These are phyloP conservation scores for Hedya salicella DNA, from an alignment of 2,888 invertebrate species.

Conservation along the genomic window DNA sequence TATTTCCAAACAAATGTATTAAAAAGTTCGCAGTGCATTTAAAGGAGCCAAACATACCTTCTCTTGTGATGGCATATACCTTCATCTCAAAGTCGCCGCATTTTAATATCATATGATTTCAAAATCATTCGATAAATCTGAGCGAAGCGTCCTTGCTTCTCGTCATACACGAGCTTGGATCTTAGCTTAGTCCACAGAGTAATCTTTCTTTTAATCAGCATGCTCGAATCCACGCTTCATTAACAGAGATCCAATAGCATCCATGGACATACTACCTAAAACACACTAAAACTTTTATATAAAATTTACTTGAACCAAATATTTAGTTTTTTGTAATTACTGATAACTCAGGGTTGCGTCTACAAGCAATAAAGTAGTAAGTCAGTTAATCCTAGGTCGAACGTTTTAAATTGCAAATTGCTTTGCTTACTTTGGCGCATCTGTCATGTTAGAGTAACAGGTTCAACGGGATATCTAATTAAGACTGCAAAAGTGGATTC, in stretches of 20 bases:
- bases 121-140: background rate
- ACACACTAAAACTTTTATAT: conserved; percentile 9
- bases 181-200: conserved; percentile 27
- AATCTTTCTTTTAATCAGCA: conserved; percentile 36
- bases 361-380: no score
- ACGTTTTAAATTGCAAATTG: no score
- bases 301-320: no score
- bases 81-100: conserved; percentile 33
- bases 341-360: no score
- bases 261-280: conserved; percentile 23
- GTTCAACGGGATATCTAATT: no score
- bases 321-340: no score
- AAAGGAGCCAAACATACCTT: conserved; percentile 35
- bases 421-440: no score
- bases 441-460: no score
- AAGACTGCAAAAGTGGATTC: no score
- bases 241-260: conserved; percentile 3
- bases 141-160: conserved; percentile 4
- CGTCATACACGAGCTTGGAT: conserved; percentile 19
- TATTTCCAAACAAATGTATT: background rate
- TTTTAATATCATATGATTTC: conserved; percentile 5
- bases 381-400: no score
- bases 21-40: conserved; percentile 30
- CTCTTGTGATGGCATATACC: conserved; percentile 24
- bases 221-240: conserved; percentile 14